phyloP scores from a whole-genome alignment of 2,113 vertebrate genomes.

The Perca fluviatilis region DNA sequence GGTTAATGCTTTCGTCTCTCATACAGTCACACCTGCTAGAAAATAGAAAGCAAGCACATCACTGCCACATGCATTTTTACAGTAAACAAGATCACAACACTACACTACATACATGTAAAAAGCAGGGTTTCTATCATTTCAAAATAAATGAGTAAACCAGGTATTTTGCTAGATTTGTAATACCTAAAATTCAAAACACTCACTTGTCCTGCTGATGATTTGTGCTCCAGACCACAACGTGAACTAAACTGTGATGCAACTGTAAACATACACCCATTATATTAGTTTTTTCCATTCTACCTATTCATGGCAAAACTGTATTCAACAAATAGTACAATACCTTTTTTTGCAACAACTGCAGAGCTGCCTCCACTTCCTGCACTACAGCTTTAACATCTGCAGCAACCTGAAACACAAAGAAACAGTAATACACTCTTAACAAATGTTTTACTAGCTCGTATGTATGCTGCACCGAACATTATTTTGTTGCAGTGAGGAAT shows the following conservation, averaged over 20 bases:
- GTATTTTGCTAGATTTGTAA: not conserved
- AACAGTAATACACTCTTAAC: not conserved
- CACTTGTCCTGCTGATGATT: slow-evolving; percentile 58
- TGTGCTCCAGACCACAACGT: slow-evolving; percentile 76
- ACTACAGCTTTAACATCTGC: slow-evolving; percentile 58
- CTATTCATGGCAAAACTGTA: not conserved
- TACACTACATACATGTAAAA: not conserved
- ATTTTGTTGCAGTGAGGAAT: not conserved
- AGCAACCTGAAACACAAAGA: slow-evolving; percentile 57
- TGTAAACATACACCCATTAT: slow-evolving; percentile 52
- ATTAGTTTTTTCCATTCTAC: not conserved
- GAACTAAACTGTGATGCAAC: slow-evolving; percentile 77
- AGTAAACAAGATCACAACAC: not conserved
- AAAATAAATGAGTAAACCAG: not conserved
- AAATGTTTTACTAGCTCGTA: not conserved
- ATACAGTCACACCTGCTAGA: slow-evolving; percentile 59
- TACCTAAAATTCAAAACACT: slow-evolving; percentile 20
- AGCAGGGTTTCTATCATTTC: not conserved
- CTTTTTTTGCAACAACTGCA: slow-evolving; percentile 72
- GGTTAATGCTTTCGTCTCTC: slow-evolving; percentile 22
- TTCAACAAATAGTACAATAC: slow-evolving; percentile 42
- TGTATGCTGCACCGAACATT: too few relatives aligned
- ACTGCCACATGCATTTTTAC: not conserved
- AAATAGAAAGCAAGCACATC: not conserved
- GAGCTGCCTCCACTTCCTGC: slow-evolving; percentile 69